A percentile compares a stretch with the other conserved stretches of the same genome.
Evolutionary conservation across 2,888 invertebrate species (phyloP).

Genomic region (Hedychridium roseum): DNA sequence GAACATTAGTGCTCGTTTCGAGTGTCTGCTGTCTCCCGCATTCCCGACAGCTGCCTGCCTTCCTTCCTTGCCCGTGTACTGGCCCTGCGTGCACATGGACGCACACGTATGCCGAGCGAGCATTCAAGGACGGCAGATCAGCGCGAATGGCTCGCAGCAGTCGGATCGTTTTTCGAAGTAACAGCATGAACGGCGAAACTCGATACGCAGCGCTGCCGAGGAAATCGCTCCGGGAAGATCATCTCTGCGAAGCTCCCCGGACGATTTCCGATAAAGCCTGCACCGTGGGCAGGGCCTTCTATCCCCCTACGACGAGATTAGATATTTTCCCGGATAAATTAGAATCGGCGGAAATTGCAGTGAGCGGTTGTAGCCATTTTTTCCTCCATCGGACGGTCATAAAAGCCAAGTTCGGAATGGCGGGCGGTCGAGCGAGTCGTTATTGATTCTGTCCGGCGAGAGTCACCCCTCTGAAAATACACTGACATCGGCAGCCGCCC

Average conservation of each 20-base stretch:
- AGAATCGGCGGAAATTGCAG: too few species aligned
- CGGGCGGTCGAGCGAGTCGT: constrained; percentile 21
- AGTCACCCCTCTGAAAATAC: constrained; percentile 15
- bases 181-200: constrained; percentile 7
- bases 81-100: constrained; percentile 17
- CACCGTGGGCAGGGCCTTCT: too few species aligned
- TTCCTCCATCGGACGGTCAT: too few species aligned
- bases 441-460: constrained; percentile 32
- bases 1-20: constrained; percentile 38
- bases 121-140: constrained; percentile 33
- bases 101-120: neutral
- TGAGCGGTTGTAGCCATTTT: too few species aligned
- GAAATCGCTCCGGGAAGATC: too few species aligned
- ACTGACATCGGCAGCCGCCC: constrained; percentile 15
- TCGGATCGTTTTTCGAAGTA: constrained; percentile 12
- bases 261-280: too few species aligned
- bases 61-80: too few species aligned
- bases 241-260: too few species aligned
- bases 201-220: too few species aligned
- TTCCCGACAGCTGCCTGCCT: constrained; percentile 45
- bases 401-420: too few species aligned
- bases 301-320: too few species aligned
- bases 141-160: constrained; percentile 17
- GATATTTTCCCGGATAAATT: too few species aligned
- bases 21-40: constrained; percentile 45